These are phyloP conservation scores for Chymomyza procnemis DNA, from an alignment of 2,888 invertebrate genomes.

Conservation along the genomic window DNA sequence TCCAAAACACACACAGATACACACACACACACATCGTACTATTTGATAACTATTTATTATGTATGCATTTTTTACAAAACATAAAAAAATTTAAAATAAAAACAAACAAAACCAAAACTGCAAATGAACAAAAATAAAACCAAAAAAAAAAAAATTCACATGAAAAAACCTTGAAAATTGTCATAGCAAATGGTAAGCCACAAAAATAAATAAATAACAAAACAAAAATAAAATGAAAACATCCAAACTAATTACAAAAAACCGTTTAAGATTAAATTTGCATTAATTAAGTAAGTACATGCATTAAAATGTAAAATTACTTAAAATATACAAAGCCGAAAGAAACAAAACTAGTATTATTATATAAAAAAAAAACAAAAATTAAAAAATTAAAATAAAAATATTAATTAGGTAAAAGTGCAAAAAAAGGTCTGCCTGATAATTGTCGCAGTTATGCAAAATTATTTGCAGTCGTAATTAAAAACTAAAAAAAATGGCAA, in stretches of 20 bases:
- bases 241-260: slow-evolving; percentile 36
- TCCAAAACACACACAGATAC: not conserved
- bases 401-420: slow-evolving; percentile 26
- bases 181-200: slow-evolving; percentile 31
- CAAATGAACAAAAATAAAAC: slow-evolving; percentile 2
- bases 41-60: slow-evolving; percentile 74
- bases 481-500: slow-evolving; percentile 19
- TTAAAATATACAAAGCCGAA: slow-evolving; percentile 35
- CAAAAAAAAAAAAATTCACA: slow-evolving; percentile 35
- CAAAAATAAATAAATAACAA: slow-evolving; percentile 11
- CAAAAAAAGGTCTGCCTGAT: slow-evolving; percentile 23
- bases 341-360: slow-evolving; percentile 65
- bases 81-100: slow-evolving; percentile 33
- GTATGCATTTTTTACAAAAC: slow-evolving; percentile 70
- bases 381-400: slow-evolving; percentile 47
- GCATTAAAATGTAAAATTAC: slow-evolving; percentile 69
- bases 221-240: slow-evolving; percentile 24
- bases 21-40: slow-evolving; percentile 41
- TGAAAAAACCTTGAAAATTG: not conserved
- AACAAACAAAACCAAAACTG: slow-evolving; percentile 16
- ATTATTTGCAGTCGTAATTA: slow-evolving; percentile 39
- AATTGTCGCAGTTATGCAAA: slow-evolving; percentile 7
- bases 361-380: slow-evolving; percentile 52
- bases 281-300: slow-evolving; percentile 48
- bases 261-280: slow-evolving; percentile 62